Evolutionary conservation across 2,113 vertebrate species (phyloP).

Genomic region (Oreochromis aureus): DNA sequence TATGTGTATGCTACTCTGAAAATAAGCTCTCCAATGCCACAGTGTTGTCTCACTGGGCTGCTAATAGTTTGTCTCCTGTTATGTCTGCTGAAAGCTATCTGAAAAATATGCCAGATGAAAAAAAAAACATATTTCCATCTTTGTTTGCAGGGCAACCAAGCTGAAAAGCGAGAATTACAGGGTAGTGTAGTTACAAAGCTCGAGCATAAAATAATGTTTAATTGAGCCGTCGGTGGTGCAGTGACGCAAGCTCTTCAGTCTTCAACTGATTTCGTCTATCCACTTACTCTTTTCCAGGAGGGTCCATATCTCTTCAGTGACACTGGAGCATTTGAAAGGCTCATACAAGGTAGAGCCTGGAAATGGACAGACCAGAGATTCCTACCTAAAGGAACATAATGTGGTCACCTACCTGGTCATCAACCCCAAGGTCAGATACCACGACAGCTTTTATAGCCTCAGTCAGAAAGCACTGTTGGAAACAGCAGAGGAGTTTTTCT

Average conservation of each 20-base stretch:
- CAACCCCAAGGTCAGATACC: conserved; percentile 88
- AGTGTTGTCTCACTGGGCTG: conserved; percentile 19
- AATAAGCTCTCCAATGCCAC: conserved; percentile 14
- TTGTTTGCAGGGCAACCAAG: neutral
- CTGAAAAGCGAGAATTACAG: neutral
- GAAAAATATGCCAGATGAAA: conserved; percentile 1
- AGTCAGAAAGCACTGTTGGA: neutral
- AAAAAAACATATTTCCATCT: neutral
- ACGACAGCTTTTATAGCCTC: neutral
- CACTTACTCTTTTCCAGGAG: conserved; percentile 74
- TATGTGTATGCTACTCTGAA: conserved; percentile 11
- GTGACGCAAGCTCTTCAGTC: neutral
- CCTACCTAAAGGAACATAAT: conserved; percentile 90
- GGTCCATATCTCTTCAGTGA: conserved; percentile 96
- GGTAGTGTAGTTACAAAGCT: neutral
- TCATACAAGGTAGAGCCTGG: conserved; percentile 94
- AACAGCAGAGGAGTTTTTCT: neutral
- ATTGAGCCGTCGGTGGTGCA: neutral
- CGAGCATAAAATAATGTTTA: neutral
- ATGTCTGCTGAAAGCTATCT: conserved; percentile 3
- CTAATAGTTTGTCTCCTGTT: conserved; percentile 30
- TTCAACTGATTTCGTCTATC: neutral
- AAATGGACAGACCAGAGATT: conserved; percentile 86
- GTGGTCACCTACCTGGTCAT: conserved; percentile 94
- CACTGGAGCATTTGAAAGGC: conserved; percentile 91